Base-by-base conservation (phyloP, 1,140 invertebrate genomes). In the Drosophila pseudoananassae region DNA sequence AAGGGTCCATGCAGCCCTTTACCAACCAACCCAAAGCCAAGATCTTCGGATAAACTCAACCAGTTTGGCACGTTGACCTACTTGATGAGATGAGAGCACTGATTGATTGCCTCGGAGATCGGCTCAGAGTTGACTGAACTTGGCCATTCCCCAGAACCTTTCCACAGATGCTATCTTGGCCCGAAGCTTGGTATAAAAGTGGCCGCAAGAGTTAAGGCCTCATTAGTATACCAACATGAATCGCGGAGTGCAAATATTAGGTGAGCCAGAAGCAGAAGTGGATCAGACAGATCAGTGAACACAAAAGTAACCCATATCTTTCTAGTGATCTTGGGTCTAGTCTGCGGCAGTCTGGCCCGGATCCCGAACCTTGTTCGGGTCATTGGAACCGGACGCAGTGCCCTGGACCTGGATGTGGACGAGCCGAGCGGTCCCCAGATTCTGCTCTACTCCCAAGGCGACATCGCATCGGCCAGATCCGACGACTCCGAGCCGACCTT, bases 51-150 rank as follows among this genome's bases (percentile, higher is more conserved):
- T 73, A 38, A 73, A 12, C 8, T 45, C 10, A 71, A 73, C 33
- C 68, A 31, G 40, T 76, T 33, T 38, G 70, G 72, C 61, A 82
- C 60, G 47, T 7, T 80, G 82, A 85, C 81, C 81, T 54, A 87
- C 54, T 63, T 76, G 40, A 40, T 38, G 9, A 4, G 36, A 29
- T 8, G n/a, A 23, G 64, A 57, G 46, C 52, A 25, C 66, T 78
- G 3, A 69, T 85, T 74, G 59, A 84, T 81, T 69, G 69, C 51
- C 20, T 10, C 17, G 25, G 15, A 60, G 43, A 54, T 76, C 15
- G 8, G 6, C 6, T 40, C 38, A 38, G 70, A 17, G 69, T 74
- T 75, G 50, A 77, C 43, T 78, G 74, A 81, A 80, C 76, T 57
- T 50, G 23, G n/a, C 29, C 7, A 55, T 46, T 36, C 49, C 54